Percentiles rank a stretch among this genome's conserved stretches.
These are phyloP conservation scores for Phania funesta DNA, from an alignment of 2,888 invertebrate species.

Conservation along the genomic window DNA sequence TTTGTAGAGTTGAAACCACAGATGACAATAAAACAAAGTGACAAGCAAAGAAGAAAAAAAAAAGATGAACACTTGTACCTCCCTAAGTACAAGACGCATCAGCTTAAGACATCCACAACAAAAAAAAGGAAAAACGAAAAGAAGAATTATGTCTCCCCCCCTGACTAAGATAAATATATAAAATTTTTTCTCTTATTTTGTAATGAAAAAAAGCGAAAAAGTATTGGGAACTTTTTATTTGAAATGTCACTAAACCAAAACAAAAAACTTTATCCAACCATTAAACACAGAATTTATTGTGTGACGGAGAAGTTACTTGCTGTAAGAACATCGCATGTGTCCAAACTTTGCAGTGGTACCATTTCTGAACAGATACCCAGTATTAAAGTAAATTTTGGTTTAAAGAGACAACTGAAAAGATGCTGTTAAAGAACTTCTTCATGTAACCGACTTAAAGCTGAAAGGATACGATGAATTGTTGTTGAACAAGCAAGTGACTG, in stretches of 20 bases:
- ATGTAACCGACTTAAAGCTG: conserved; percentile 31
- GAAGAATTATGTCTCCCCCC: conserved; percentile 23
- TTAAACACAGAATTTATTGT: conserved; percentile 3
- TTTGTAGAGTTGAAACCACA: conserved; percentile 11
- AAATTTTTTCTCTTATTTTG: neutral
- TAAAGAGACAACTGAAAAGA: neutral
- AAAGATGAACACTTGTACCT: neutral
- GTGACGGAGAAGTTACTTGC: neutral
- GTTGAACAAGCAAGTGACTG: neutral
- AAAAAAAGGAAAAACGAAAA: neutral
- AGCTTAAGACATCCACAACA: neutral
- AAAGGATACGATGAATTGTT: conserved; percentile 64
- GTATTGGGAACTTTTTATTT: conserved; percentile 34
- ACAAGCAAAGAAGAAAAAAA: neutral
- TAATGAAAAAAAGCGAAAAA: neutral
- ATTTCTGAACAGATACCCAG: conserved; percentile 14
- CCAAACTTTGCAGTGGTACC: conserved; percentile 58
- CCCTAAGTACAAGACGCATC: neutral
- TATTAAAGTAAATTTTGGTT: neutral
- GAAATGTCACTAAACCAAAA: conserved; percentile 20
- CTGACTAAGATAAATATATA: conserved; percentile 5
- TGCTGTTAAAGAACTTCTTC: neutral
- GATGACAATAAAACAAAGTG: conserved; percentile 17
- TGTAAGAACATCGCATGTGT: conserved; percentile 52
- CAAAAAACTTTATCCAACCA: conserved; percentile 28